Evolutionary conservation across 1,140 invertebrate genomes (phyloP), one percentile per base, ranked within the genome.

Genomic region (Gryllus bimaculatus): DNA sequence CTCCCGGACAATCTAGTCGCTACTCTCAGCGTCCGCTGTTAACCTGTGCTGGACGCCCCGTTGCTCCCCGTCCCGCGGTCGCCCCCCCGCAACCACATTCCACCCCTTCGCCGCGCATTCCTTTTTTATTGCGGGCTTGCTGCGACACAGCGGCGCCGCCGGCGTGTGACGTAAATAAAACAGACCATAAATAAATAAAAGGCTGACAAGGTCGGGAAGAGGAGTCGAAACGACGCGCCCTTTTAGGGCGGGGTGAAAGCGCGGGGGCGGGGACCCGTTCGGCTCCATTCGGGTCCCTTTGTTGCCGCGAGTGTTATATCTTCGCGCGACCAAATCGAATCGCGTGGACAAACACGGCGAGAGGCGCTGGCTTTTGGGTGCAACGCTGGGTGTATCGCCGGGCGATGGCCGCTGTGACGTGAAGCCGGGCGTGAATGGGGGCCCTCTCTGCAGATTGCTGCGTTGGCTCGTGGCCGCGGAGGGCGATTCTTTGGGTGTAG

Each of bases 61-160:
- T 39, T 39, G 1, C 26, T 39, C 26, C 26, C 26, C n/a, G n/a
- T n/a, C n/a, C 5, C 26, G 26, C 26, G 26, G 26, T 39, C 26
- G 26, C 26, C 26, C 26, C 26, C 26, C 26, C 26, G 26, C 26
- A 39, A 39, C 54, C 54, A 13, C 10, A 66, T 13, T n/a, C 10
- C 54, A 66, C 10, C 54, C 54, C 54, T 66, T 66, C 54, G 54
- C 54, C 54, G 18, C 54, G 54, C 54, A 3, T 66, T 66, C 54
- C 54, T 66, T 66, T n/a, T 66, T 66, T 66, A 66, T 66, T 66
- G 54, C 54, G 54, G n/a, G 54, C 54, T 66, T 66, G 54, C 54
- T 66, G 54, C 54, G 54, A 18, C 54, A 18, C 2, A 66, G 54
- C 54, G 54, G 10, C 18, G 10, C 18, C 2, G 54, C 2, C 54